Evolutionary conservation across 2,113 vertebrate genomes (phyloP), one percentile per base, ranked within the genome.

Genomic region (Chloropsis cyanopogon): DNA sequence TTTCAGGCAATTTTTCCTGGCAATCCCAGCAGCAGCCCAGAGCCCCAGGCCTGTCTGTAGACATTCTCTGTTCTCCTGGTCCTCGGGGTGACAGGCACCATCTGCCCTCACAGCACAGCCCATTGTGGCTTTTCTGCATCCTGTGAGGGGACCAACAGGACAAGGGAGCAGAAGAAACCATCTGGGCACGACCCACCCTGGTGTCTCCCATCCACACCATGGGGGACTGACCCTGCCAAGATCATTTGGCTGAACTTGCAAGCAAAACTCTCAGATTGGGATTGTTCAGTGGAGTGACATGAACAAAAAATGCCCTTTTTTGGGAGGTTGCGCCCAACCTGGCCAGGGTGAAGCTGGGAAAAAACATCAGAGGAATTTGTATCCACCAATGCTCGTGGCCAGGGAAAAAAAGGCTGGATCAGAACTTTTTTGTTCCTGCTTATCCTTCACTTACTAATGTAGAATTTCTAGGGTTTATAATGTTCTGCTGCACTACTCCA

Each of bases 361-460:
- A 52, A 83, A 56, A 8, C 25, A 19, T 29, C 6, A 33, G 50
- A 63, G 17, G 42, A 77, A 42, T 59, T 63, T 50, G 5, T 18
- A 4, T 63, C 70, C 66, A 21, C 50, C 68, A 70, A 1, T 1
- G 3, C 10, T 69, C 47, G 8, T 0, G 0, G 29, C 11, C 50
- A 61, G 64, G 46, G 31, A 64, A 66, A 25, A 41, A 75, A 37
- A 68, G 19, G 10, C 41, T 29, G 56, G 39, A 50, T 64, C 25
- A 59, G 50, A 92, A 86, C 33, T 21, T 70, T 69, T 82, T 56
- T 54, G 11, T 66, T 96, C 79, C 73, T 5, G 31, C 44, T 86
- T 71, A 50, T 46, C 28, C 82, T 22, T 83, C 73, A 66, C 65
- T 81, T 26, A 29, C 52, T 69, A 37, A 72, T 15, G 63, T 70